phyloP scores from a whole-genome alignment of 2,113 vertebrate species.

The Epinephelus fuscoguttatus region DNA sequence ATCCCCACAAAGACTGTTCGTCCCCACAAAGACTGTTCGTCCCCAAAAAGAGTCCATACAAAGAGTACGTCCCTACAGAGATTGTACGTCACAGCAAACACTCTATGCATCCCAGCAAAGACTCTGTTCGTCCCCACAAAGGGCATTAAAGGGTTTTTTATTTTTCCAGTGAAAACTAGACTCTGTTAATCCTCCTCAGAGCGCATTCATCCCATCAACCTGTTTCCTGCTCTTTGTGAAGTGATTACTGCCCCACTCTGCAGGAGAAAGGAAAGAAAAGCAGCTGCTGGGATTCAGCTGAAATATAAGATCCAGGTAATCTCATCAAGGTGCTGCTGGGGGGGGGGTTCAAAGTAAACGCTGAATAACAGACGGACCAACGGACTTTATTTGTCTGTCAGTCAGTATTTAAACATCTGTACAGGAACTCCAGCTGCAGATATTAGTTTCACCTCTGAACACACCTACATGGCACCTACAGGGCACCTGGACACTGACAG shows the following conservation, averaged over 20 bases:
- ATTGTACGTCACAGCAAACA: no score
- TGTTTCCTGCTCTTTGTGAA: slow-evolving; percentile 65
- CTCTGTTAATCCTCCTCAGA: neutral
- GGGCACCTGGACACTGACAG: no score
- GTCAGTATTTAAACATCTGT: neutral
- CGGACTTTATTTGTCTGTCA: neutral
- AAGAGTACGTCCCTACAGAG: no score
- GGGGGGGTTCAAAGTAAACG: slow-evolving; percentile 13
- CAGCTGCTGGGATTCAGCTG: slow-evolving; percentile 2
- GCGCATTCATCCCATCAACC: slow-evolving; percentile 38
- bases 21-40: no score
- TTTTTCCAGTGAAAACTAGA: slow-evolving; percentile 26
- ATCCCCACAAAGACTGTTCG: no score
- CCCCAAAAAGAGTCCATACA: no score
- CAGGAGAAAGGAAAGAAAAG: slow-evolving; percentile 10
- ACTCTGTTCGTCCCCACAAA: no score
- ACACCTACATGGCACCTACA: no score
- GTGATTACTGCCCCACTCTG: slow-evolving; percentile 39
- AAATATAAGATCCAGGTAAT: slow-evolving; percentile 41
- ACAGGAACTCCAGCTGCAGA: no score
- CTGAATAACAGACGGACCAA: neutral
- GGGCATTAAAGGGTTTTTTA: slow-evolving; percentile 36
- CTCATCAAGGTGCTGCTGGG: neutral
- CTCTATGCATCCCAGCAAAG: no score
- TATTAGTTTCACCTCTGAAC: no score